Evolutionary conservation across 2,113 vertebrate genomes (phyloP).

Genomic region (Nansenia antarctica): DNA sequence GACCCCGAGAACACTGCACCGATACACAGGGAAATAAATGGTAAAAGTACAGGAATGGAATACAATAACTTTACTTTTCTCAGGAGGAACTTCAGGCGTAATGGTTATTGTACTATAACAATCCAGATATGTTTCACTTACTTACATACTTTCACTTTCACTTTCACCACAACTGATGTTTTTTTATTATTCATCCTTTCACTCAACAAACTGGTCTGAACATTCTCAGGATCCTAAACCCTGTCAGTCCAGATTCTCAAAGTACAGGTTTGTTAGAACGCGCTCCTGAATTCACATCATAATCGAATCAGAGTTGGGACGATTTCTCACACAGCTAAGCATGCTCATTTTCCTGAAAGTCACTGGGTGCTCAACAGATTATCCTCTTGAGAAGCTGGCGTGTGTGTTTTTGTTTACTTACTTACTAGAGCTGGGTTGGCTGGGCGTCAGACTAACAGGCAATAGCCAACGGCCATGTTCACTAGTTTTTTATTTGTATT

Average conservation of each 20-base stretch:
- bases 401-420: neutral
- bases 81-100: too few species aligned
- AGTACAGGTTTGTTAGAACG: neutral
- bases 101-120: too few species aligned
- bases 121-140: too few species aligned
- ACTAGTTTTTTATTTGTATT: neutral
- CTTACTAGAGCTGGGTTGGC: neutral
- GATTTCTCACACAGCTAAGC: neutral
- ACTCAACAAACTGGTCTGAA: neutral
- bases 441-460: too few species aligned
- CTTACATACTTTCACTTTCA: too few species aligned
- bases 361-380: neutral
- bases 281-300: neutral
- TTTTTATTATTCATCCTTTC: neutral
- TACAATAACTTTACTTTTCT: too few species aligned
- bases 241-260: neutral
- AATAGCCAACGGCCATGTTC: too few species aligned
- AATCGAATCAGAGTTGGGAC: neutral
- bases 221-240: neutral
- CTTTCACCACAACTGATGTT: too few species aligned
- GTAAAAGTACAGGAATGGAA: too few species aligned
- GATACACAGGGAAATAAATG: constrained; percentile 14
- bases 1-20: constrained; percentile 5
- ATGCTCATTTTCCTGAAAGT: neutral
- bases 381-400: neutral